Conservation (phyloP, 2,797 vertebrate species). For the Falco cherrug region DNA sequence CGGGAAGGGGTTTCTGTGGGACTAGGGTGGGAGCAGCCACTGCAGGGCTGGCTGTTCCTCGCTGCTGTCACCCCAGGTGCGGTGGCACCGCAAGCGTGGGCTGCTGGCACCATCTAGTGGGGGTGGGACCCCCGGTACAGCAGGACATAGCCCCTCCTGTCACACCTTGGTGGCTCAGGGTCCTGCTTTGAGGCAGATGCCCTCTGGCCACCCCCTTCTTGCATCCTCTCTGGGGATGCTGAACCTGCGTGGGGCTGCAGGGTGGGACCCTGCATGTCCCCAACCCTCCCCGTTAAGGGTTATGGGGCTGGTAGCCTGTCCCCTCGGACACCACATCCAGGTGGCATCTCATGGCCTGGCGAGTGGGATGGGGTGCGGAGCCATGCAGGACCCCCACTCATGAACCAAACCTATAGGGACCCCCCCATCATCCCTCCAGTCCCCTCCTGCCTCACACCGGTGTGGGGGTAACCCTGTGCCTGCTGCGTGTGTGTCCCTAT, state of each 20-base stretch:
- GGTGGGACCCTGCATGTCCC: not conserved
- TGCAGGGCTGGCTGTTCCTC: not conserved
- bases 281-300: not conserved
- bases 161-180: not conserved
- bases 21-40: not conserved
- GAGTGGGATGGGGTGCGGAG: not conserved
- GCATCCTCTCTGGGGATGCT: not conserved
- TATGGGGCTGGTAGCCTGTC: not conserved
- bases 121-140: not conserved
- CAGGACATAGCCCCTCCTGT: too few relatives aligned
- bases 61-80: not conserved
- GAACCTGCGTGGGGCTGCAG: rapidly evolving
- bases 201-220: not conserved
- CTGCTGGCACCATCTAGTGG: constrained; percentile 54
- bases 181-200: not conserved
- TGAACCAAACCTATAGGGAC: not conserved
- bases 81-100: not conserved
- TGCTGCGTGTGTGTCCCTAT: rapidly evolving
- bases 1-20: not conserved
- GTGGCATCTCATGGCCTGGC: not conserved
- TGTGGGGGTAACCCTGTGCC: not conserved
- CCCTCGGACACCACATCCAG: not conserved
- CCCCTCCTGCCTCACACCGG: not conserved
- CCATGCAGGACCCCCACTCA: not conserved
- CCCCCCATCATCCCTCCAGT: not conserved